A percentile compares a stretch with the other conserved stretches of the same genome.
Conservation (phyloP, 1,140 invertebrate genomes). For the Drosophila sproati region DNA sequence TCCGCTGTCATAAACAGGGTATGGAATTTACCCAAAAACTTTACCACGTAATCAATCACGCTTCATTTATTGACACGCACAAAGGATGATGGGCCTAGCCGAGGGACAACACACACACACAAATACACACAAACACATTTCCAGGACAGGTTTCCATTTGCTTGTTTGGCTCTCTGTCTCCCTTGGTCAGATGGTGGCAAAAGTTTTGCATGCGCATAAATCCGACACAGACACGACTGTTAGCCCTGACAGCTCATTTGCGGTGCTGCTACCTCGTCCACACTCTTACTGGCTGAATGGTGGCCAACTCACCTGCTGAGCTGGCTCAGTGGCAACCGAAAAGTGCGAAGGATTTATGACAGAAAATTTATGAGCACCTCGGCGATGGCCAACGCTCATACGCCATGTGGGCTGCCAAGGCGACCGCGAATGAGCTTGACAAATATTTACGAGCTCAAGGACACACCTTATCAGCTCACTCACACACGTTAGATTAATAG, state of each 20-base stretch:
- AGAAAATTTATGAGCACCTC: constrained; percentile 46
- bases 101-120: constrained; percentile 20
- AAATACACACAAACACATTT: background rate
- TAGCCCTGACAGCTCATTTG: constrained; percentile 66
- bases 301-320: constrained; percentile 20
- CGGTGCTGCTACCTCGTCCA: constrained; percentile 4
- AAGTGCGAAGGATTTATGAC: constrained; percentile 56
- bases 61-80: constrained; percentile 79
- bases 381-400: constrained; percentile 48
- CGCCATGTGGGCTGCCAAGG: constrained; percentile 40
- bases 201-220: constrained; percentile 65
- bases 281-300: background rate
- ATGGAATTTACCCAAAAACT: constrained; percentile 66
- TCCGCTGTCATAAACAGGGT: constrained; percentile 58
- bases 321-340: constrained; percentile 12
- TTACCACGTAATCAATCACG: constrained; percentile 79
- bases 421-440: constrained; percentile 44
- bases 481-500: constrained; percentile 40
- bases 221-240: constrained; percentile 43
- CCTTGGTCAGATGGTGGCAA: constrained; percentile 33
- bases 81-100: constrained; percentile 61
- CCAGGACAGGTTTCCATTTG: constrained; percentile 8
- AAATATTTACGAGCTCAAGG: constrained; percentile 58
- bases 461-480: constrained; percentile 47
- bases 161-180: constrained; percentile 9